These are phyloP conservation scores for Mythimna pallens DNA, from an alignment of 2,888 invertebrate species.

Conservation along the genomic window DNA sequence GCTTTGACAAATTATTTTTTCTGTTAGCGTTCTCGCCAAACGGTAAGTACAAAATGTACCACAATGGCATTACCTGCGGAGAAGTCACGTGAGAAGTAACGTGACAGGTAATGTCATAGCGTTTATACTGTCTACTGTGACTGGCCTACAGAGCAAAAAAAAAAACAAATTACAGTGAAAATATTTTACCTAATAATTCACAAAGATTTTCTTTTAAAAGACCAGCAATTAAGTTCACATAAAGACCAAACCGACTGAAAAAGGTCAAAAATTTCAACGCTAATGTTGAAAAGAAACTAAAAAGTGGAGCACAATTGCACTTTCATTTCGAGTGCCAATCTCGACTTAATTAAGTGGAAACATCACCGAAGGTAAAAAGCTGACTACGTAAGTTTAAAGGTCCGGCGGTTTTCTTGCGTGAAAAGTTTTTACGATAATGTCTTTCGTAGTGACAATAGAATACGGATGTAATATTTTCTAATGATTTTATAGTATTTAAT, in stretches of 20 bases:
- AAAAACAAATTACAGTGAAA: background rate
- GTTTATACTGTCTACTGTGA: no score
- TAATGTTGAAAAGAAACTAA: slow-evolving; percentile 15
- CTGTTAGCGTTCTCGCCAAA: no score
- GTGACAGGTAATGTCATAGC: no score
- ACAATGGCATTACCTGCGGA: no score
- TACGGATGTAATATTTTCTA: no score
- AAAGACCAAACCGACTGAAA: slow-evolving; percentile 4
- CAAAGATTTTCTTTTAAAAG: background rate
- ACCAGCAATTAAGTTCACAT: slow-evolving; percentile 7
- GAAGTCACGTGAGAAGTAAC: no score
- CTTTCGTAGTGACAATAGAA: no score
- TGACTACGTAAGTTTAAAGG: slow-evolving; percentile 8
- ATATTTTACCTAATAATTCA: background rate
- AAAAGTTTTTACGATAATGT: no score
- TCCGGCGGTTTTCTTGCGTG: no score
- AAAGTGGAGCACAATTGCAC: slow-evolving; percentile 30
- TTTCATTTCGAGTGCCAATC: slow-evolving; percentile 34
- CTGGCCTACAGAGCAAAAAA: background rate
- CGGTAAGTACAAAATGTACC: no score
- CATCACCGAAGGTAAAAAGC: slow-evolving; percentile 22
- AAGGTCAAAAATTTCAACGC: slow-evolving; percentile 7
- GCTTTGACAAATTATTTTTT: no score
- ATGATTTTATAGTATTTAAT: no score
- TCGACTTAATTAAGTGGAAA: slow-evolving; percentile 45